These are phyloP conservation scores for Papilio xuthus DNA, from an alignment of 1,140 invertebrate genomes.

Conservation along the genomic window DNA sequence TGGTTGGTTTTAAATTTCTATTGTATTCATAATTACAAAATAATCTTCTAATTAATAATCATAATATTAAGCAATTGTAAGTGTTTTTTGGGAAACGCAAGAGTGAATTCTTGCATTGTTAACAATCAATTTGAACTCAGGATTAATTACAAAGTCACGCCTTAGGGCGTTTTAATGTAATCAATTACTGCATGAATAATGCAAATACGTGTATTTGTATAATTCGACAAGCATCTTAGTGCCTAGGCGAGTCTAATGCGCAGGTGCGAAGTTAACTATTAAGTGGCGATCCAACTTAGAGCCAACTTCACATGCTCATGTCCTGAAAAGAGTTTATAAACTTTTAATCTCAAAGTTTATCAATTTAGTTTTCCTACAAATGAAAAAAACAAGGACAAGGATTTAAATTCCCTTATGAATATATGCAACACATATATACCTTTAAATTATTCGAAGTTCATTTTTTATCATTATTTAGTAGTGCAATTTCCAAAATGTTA, in stretches of 20 bases:
- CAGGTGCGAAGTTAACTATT: slow-evolving; percentile 18
- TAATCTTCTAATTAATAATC: neutral
- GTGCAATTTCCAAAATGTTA: neutral
- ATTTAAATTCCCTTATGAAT: neutral
- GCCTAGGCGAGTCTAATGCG: slow-evolving; percentile 1
- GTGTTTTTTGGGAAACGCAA: neutral
- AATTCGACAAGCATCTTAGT: slow-evolving; percentile 32
- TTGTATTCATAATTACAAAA: neutral
- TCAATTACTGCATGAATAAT: slow-evolving; percentile 35
- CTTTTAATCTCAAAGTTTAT: neutral
- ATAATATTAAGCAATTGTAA: neutral
- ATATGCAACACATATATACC: no score
- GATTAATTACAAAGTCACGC: slow-evolving; percentile 13
- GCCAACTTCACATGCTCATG: neutral
- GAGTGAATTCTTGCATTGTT: neutral
- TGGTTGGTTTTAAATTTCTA: neutral
- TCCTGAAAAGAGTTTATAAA: neutral
- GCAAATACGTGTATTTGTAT: slow-evolving; percentile 31
- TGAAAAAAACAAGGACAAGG: neutral
- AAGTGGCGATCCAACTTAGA: neutral
- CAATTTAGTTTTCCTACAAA: neutral
- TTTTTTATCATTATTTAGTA: neutral
- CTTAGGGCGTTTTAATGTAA: slow-evolving; percentile 24
- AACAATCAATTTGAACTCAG: slow-evolving; percentile 1
- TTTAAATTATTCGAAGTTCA: no score